Conservation (phyloP, 2,888 invertebrate genomes). For the Aleiodes leptofemur region DNA sequence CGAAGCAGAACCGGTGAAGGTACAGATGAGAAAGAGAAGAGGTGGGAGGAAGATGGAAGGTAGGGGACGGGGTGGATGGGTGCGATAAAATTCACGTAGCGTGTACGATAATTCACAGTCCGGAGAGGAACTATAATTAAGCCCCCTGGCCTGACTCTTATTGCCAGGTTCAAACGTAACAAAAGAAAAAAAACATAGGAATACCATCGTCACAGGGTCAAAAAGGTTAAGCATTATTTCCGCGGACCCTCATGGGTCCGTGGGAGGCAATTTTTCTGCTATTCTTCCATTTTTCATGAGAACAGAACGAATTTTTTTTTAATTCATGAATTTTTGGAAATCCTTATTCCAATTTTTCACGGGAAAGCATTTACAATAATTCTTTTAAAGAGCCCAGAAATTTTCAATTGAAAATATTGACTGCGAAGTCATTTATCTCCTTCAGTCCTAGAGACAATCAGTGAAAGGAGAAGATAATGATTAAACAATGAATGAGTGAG, state of each 20-base stretch:
- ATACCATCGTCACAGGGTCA: constrained; percentile 26
- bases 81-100: constrained; percentile 45
- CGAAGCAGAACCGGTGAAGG: background rate
- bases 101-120: constrained; percentile 41
- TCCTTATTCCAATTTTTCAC: no score
- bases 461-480: no score
- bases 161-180: constrained; percentile 29
- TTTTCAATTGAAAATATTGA: no score
- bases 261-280: background rate
- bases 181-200: background rate
- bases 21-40: constrained; percentile 17
- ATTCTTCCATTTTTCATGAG: background rate
- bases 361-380: no score
- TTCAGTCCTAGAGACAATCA: no score
- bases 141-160: constrained; percentile 27
- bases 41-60: constrained; percentile 45
- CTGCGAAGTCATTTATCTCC: no score
- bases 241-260: background rate
- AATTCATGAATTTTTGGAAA: no score
- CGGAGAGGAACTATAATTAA: constrained; percentile 42
- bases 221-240: constrained; percentile 30
- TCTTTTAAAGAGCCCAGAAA: no score
- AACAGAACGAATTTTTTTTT: background rate
- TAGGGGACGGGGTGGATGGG: constrained; percentile 56
- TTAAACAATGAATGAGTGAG: no score